Evolutionary conservation across 1,140 invertebrate genomes (phyloP).

Genomic region (Hyposmocoma kahamanoa): DNA sequence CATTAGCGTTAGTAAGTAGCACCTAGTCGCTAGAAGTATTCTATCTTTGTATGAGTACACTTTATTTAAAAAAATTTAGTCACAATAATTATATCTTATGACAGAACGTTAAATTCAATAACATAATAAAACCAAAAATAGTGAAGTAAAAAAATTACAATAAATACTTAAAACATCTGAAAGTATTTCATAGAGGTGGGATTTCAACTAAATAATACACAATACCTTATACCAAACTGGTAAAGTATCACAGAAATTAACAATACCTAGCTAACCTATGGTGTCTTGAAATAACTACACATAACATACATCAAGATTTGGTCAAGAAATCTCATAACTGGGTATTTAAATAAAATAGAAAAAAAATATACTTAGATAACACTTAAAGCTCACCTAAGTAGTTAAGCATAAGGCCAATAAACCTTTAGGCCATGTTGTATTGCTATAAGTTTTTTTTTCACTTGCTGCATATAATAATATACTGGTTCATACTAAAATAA

Average conservation of each 20-base stretch:
- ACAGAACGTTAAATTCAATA: neutral
- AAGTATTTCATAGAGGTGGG: constrained; percentile 10
- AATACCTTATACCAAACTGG: constrained; percentile 64
- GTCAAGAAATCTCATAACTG: constrained; percentile 25
- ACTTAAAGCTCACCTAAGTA: constrained; percentile 35
- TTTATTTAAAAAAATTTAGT: neutral
- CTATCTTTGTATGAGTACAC: constrained; percentile 3
- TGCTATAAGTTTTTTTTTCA: too few relatives aligned
- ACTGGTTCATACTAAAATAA: too few relatives aligned
- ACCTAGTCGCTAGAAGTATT: constrained; percentile 20
- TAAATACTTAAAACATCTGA: neutral
- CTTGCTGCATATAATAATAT: too few relatives aligned
- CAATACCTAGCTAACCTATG: constrained; percentile 66
- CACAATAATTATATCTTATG: neutral
- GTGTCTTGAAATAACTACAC: constrained; percentile 36
- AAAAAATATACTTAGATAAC: constrained; percentile 25
- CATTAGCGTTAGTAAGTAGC: constrained; percentile 14
- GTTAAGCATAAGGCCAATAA: constrained; percentile 14
- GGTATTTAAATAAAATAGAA: constrained; percentile 12
- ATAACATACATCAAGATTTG: constrained; percentile 38
- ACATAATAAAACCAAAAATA: neutral
- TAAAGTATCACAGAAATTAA: constrained; percentile 73
- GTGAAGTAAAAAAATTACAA: neutral
- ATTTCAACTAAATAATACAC: constrained; percentile 38
- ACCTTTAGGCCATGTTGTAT: constrained; percentile 8